Conservation (phyloP, 2,113 vertebrate species). For the Ammodytes marinus region DNA sequence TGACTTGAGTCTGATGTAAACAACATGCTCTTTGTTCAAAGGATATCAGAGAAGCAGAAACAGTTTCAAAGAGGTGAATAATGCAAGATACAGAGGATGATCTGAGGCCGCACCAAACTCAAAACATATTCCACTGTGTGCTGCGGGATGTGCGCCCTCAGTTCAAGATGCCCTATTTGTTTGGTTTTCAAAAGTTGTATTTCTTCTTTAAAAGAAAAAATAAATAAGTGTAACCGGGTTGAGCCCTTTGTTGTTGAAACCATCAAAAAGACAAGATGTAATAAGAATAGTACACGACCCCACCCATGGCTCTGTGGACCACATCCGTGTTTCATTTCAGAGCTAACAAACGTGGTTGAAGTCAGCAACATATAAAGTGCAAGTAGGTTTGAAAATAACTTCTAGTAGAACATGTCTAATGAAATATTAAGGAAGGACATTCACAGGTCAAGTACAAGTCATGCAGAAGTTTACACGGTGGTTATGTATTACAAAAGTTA, state of each 20-base stretch:
- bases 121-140: constrained; percentile 21
- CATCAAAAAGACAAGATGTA: constrained; percentile 6
- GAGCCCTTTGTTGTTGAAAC: constrained; percentile 9
- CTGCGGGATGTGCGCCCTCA: constrained; percentile 18
- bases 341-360: background rate
- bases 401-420: constrained; percentile 3
- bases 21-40: constrained; percentile 58
- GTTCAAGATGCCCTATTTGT: constrained; percentile 32
- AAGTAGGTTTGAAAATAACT: background rate
- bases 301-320: background rate
- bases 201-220: constrained; percentile 25
- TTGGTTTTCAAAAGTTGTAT: constrained; percentile 19
- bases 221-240: constrained; percentile 18
- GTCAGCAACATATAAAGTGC: background rate
- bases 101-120: constrained; percentile 29
- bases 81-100: constrained; percentile 42
- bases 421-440: background rate
- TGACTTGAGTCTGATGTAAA: constrained; percentile 52
- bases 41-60: constrained; percentile 28
- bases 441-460: background rate
- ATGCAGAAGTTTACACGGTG: no score
- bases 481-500: background rate
- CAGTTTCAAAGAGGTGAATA: constrained; percentile 46
- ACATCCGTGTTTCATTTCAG: background rate
- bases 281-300: constrained; percentile 12